Percentiles rank a stretch among this genome's conserved stretches.
Conservation (phyloP, 2,797 vertebrate genomes). For the Paratrypauchen microcephalus region DNA sequence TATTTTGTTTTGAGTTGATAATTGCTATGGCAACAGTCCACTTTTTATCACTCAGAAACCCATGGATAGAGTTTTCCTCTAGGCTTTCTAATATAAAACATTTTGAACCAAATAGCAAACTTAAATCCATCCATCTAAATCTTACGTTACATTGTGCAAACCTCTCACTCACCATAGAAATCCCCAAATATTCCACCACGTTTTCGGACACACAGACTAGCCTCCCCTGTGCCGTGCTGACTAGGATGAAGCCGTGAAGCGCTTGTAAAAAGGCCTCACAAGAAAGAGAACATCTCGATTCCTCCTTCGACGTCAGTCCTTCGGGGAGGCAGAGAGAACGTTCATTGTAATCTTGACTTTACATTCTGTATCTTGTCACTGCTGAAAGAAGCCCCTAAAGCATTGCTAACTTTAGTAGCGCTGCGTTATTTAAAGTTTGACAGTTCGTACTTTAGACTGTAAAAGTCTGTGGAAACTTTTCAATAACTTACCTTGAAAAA, state of each 20-base stretch:
- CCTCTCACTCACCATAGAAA: conserved; percentile 80
- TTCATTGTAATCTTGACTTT: conserved; percentile 25
- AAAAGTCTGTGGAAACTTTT: conserved; percentile 4
- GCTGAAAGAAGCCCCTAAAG: conserved; percentile 20
- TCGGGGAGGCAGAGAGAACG: conserved; percentile 27
- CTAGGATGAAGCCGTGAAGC: conserved; percentile 83
- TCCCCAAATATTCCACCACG: conserved; percentile 77
- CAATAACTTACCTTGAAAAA: conserved; percentile 64
- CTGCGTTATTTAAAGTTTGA: conserved; percentile 14
- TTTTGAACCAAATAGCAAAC: background rate
- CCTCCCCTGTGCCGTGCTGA: conserved; percentile 70
- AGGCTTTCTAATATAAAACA: too few relatives aligned
- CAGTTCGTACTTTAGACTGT: conserved; percentile 22
- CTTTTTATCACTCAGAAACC: too few relatives aligned
- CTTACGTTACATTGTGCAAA: too few relatives aligned
- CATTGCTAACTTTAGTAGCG: conserved; percentile 9
- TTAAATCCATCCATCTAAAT: background rate
- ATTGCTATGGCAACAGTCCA: too few relatives aligned
- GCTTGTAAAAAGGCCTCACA: conserved; percentile 75
- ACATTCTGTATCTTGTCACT: conserved; percentile 21
- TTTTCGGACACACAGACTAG: conserved; percentile 87
- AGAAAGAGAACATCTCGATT: conserved; percentile 31
- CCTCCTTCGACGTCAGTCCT: conserved; percentile 48
- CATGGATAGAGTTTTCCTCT: too few relatives aligned
- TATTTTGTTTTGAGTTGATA: background rate